phyloP scores from a whole-genome alignment of 1,140 invertebrate genomes.

The Aricia agestis region DNA sequence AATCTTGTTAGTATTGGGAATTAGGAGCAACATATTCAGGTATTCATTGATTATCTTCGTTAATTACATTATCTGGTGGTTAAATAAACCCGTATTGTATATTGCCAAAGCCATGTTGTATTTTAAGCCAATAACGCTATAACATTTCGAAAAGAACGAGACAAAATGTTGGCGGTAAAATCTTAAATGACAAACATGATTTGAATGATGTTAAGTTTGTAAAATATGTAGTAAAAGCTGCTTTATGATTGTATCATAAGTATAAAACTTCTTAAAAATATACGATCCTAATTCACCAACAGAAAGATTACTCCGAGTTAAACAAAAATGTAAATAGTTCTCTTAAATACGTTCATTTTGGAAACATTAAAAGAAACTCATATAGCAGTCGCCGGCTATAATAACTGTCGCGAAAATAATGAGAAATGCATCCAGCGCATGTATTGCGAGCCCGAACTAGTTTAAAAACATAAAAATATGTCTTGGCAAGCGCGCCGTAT shows the following conservation, averaged over 20 bases:
- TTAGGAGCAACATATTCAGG: background rate
- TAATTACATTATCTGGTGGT: background rate
- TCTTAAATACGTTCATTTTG: background rate
- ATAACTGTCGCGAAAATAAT: background rate
- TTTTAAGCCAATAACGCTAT: too few species aligned
- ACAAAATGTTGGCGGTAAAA: too few species aligned
- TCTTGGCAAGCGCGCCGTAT: conserved; percentile 1
- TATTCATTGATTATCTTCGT: background rate
- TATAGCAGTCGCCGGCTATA: background rate
- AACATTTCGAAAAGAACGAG: too few species aligned
- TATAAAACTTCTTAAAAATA: too few species aligned
- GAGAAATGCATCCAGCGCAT: background rate
- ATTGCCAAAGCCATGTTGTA: too few species aligned
- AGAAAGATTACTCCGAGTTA: background rate
- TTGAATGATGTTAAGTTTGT: too few species aligned
- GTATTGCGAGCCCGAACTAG: background rate
- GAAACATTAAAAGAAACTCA: background rate
- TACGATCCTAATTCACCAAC: background rate
- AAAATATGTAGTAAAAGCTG: too few species aligned
- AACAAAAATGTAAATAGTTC: background rate
- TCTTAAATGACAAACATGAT: too few species aligned
- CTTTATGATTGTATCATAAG: too few species aligned
- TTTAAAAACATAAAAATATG: conserved; percentile 1
- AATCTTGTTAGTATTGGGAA: background rate
- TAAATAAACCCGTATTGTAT: too few species aligned